phyloP scores from a whole-genome alignment of 2,797 vertebrate genomes.

The Sebastolobus alascanus region DNA sequence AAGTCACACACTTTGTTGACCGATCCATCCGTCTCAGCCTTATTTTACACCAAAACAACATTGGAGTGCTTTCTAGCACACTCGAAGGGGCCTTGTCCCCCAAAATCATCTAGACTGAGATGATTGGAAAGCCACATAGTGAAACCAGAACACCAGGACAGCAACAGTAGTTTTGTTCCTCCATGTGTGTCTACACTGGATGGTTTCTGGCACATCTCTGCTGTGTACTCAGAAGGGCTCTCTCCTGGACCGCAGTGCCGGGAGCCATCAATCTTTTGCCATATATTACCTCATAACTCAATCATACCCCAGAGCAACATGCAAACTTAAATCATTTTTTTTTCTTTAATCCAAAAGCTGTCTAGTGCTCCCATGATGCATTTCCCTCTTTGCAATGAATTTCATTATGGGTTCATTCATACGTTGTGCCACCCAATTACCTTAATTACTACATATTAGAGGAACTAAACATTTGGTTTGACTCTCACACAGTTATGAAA shows the following conservation, averaged over 20 bases:
- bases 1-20: no score
- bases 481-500: not conserved
- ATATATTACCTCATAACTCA: no score
- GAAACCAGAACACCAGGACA: no score
- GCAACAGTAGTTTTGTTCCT: no score
- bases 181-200: not conserved
- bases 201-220: not conserved
- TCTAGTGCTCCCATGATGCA: constrained; percentile 5
- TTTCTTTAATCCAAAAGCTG: not conserved
- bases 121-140: no score
- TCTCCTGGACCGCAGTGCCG: not conserved
- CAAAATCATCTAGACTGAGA: no score
- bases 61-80: no score
- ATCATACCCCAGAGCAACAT: no score
- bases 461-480: constrained; percentile 7
- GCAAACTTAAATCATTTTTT: not conserved
- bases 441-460: constrained; percentile 18
- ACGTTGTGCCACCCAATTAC: constrained; percentile 26
- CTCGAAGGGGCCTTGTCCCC: no score
- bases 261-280: not conserved
- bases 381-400: constrained; percentile 17
- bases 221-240: not conserved
- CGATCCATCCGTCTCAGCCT: no score
- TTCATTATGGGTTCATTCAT: not conserved
- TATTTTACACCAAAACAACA: no score